Base-by-base conservation (phyloP, 2,797 vertebrate genomes). In the Echeneis naucrates region DNA sequence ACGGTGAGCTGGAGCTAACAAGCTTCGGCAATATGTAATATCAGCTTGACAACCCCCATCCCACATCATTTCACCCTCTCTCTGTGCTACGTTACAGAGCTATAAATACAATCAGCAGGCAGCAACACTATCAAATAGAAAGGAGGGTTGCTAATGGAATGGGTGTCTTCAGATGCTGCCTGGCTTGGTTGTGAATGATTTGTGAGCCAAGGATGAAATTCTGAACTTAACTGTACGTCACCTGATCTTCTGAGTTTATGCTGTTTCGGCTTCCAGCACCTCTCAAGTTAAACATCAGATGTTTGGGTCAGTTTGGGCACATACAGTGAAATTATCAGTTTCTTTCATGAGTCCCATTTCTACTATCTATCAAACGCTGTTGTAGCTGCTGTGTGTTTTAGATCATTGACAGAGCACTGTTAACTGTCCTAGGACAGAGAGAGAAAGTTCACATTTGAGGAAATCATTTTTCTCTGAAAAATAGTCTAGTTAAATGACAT, bases 71-170 rank as follows among this genome's bases (percentile, higher is more conserved):
- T 23, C 59, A 51, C 37, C 54, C 51, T 51, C 32, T 56, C 56
- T 32, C 73, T 52, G 60, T 47, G 69, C 66, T 61, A 70, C 19
- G 8, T 74, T 71, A 67, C 61, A 11, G 37, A 59, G 78, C 89
- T 91, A 91, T 73, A 86, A 92, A 90, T 92, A 89, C 67, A 4
- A 64, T 30, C 48, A 17, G 70, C 60, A 82, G 79, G 78, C 81
- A 79, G 88, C 77, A 87, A 82, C 78, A 85, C 35, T 55, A 71
- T 47, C 45, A 64, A 67, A 76, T 16, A 58, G 26, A 77, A 69
- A 81, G 64, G 75, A 19, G 76, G 85, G 85, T 78, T 74, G 72
- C 80, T 75, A 71, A 80, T 50, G 70, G 61, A 76, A 81, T 7
- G 19, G 57, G 19, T 8, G 23, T 75, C 64, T 75, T 88, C 19